phyloP scores from a whole-genome alignment of 2,113 vertebrate genomes.

The Salminus brasiliensis region DNA sequence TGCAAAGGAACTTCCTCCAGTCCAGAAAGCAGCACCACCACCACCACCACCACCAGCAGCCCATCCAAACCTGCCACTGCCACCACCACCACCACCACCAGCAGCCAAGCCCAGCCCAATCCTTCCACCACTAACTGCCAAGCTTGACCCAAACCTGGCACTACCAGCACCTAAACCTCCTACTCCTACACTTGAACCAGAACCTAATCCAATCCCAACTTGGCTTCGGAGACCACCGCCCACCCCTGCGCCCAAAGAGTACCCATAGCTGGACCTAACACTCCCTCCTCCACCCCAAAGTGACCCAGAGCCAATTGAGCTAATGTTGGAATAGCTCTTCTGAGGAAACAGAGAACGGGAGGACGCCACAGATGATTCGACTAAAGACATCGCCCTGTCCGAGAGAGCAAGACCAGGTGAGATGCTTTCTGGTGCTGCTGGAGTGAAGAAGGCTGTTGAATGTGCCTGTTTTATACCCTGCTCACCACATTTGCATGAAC shows the following conservation, averaged over 20 bases:
- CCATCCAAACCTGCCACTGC: background rate
- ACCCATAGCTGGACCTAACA: background rate
- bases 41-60: background rate
- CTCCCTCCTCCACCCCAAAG: background rate
- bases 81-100: background rate
- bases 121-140: background rate
- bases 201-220: background rate
- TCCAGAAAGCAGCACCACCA: background rate
- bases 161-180: background rate
- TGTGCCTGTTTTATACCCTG: background rate
- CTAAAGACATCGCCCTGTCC: background rate
- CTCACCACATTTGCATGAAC: background rate
- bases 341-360: background rate
- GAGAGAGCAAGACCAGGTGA: background rate
- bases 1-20: background rate
- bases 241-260: background rate
- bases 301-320: background rate
- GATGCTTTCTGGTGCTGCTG: background rate
- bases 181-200: too few species aligned
- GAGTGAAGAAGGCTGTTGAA: background rate
- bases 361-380: background rate
- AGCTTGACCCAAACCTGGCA: background rate
- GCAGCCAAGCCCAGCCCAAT: background rate
- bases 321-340: background rate
- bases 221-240: background rate